Evolutionary conservation across 2,113 vertebrate species (phyloP).

Genomic region (Prionailurus bengalensis): DNA sequence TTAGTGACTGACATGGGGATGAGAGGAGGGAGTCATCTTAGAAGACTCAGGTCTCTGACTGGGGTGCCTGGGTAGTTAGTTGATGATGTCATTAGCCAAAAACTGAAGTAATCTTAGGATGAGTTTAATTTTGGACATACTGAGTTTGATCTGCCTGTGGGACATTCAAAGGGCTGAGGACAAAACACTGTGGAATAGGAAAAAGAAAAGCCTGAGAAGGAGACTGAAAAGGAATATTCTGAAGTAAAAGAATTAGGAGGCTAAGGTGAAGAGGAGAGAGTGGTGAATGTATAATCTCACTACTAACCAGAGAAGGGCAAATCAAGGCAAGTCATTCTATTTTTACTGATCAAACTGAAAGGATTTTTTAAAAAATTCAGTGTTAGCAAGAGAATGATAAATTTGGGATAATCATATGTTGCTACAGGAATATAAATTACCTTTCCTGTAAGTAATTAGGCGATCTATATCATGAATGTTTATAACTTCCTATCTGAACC

Average conservation of each 20-base stretch:
- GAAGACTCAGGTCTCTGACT: constrained; percentile 14
- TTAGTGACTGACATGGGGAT: background rate
- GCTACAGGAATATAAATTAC: background rate
- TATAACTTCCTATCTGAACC: background rate
- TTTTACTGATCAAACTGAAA: background rate
- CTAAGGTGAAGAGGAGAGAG: background rate
- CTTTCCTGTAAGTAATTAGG: constrained; percentile 11
- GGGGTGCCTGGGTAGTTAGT: background rate
- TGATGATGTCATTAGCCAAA: constrained; percentile 41
- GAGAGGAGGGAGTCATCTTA: background rate
- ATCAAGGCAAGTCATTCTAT: background rate
- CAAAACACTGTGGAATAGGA: background rate
- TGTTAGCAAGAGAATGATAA: background rate
- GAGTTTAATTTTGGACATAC: constrained; percentile 38
- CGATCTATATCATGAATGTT: background rate
- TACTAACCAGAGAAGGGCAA: no score
- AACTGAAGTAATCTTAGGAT: constrained; percentile 21
- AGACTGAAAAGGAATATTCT: background rate
- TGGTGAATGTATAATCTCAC: background rate
- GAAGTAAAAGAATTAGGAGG: background rate
- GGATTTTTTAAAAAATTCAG: background rate
- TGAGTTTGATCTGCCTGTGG: background rate
- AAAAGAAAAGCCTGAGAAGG: background rate
- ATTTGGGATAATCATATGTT: background rate
- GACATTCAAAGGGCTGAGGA: background rate